Conservation (phyloP, 2,888 invertebrate species). For the Biston stratarius region DNA sequence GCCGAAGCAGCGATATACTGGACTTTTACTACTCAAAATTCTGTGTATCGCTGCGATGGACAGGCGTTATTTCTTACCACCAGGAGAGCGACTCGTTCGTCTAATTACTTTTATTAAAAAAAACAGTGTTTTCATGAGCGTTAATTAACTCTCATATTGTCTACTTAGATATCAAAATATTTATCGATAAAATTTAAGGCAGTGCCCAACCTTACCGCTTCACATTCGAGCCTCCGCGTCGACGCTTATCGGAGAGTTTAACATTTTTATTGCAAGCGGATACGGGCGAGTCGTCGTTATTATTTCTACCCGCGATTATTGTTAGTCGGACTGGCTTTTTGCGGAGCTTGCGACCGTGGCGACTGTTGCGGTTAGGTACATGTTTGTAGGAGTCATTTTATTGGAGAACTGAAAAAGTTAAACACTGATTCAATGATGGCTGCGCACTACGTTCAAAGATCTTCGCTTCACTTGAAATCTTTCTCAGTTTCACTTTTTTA, state of each 20-base stretch:
- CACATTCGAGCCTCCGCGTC: constrained; percentile 79
- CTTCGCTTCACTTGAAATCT: no score
- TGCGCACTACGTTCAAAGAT: no score
- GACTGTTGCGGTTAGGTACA: constrained; percentile 1
- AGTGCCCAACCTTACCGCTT: constrained; percentile 59
- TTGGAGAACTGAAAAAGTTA: not conserved
- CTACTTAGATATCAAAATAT: not conserved
- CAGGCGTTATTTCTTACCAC: no score
- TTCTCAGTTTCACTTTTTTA: no score
- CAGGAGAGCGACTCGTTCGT: no score
- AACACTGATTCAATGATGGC: no score
- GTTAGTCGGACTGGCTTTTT: constrained; percentile 59
- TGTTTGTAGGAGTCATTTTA: constrained; percentile 2
- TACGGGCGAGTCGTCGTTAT: constrained; percentile 82
- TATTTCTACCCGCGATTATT: constrained; percentile 84
- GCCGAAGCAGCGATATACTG: no score
- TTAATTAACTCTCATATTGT: no score
- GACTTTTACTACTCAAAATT: no score
- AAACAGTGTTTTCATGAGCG: not conserved
- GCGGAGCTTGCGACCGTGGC: constrained; percentile 11
- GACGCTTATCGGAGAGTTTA: constrained; percentile 84
- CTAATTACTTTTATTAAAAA: no score
- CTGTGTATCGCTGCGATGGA: no score
- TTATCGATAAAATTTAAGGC: constrained; percentile 29
- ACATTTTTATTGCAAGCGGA: constrained; percentile 86